Evolutionary conservation across 2,113 vertebrate species (phyloP).

Genomic region (Solea solea): DNA sequence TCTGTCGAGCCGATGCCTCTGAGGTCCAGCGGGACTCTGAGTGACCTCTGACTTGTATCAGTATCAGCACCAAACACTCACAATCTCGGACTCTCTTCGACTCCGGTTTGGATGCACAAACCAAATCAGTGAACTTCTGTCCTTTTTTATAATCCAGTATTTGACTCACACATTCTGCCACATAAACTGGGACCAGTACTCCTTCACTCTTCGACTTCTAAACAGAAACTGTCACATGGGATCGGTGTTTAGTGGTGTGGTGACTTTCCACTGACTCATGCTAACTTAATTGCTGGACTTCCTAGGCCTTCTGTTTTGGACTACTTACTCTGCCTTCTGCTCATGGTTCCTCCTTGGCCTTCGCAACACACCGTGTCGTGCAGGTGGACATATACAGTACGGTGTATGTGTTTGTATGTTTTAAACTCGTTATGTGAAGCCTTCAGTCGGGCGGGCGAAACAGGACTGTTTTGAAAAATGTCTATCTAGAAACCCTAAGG

Average conservation of each 20-base stretch:
- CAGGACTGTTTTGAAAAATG: conserved; percentile 10
- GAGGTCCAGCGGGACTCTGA: conserved; percentile 98
- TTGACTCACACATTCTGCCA: conserved; percentile 24
- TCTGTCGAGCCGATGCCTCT: conserved; percentile 97
- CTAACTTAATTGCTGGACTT: conserved; percentile 48
- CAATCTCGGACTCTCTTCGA: conserved; percentile 14
- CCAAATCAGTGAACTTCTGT: conserved; percentile 37
- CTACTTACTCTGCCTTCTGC: conserved; percentile 48
- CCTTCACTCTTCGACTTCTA: conserved; percentile 7
- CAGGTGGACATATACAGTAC: conserved; percentile 36
- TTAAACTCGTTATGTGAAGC: conserved; percentile 17
- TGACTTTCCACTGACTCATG: conserved; percentile 60
- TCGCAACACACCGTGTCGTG: conserved; percentile 72
- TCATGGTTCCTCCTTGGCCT: conserved; percentile 68
- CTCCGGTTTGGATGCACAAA: conserved; percentile 36
- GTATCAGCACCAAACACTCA: conserved; percentile 70
- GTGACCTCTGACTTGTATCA: conserved; percentile 84
- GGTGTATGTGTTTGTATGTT: conserved; percentile 7
- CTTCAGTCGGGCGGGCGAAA: conserved; percentile 33
- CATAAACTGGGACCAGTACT: conserved; percentile 48
- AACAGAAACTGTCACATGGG: conserved; percentile 28
- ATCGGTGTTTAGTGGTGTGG: conserved; percentile 36
- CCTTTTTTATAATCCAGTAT: conserved; percentile 4
- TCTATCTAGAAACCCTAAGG: conserved; percentile 81
- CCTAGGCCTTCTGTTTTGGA: conserved; percentile 33